A percentile compares a stretch with the other conserved stretches of the same genome.
These are phyloP conservation scores for Iselma pallidipennis DNA, from an alignment of 2,888 invertebrate species.

Conservation along the genomic window DNA sequence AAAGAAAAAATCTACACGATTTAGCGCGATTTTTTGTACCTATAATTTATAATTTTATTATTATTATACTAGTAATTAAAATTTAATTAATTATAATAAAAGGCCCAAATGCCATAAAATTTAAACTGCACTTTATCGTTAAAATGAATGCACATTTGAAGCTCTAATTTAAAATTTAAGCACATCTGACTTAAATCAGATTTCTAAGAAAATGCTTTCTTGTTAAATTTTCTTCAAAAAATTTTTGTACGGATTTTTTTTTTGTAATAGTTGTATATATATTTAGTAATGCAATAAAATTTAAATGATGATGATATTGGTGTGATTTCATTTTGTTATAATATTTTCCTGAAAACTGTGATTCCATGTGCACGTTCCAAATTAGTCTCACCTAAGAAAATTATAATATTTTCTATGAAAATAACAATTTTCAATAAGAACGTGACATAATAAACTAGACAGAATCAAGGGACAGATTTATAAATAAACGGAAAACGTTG, in stretches of 20 bases:
- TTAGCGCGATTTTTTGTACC: constrained; percentile 26
- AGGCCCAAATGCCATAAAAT: neutral
- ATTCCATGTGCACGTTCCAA: no score
- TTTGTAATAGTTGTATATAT: neutral
- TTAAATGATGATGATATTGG: neutral
- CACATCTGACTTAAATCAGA: neutral
- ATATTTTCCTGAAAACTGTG: no score
- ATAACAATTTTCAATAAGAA: no score
- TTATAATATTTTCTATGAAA: no score
- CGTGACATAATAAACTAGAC: no score
- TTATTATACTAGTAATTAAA: neutral
- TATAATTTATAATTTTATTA: constrained; percentile 7
- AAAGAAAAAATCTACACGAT: constrained; percentile 3
- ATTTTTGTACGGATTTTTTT: neutral
- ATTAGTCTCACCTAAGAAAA: no score
- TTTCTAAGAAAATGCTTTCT: neutral
- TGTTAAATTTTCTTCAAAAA: neutral
- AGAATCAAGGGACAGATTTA: no score
- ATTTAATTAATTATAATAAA: neutral
- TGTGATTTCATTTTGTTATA: no score
- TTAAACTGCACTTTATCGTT: neutral
- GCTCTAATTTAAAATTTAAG: neutral
- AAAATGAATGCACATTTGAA: neutral
- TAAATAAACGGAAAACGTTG: no score
- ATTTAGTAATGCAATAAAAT: neutral